Evolutionary conservation across 2,888 invertebrate genomes (phyloP).

Genomic region (Norana najaformis): DNA sequence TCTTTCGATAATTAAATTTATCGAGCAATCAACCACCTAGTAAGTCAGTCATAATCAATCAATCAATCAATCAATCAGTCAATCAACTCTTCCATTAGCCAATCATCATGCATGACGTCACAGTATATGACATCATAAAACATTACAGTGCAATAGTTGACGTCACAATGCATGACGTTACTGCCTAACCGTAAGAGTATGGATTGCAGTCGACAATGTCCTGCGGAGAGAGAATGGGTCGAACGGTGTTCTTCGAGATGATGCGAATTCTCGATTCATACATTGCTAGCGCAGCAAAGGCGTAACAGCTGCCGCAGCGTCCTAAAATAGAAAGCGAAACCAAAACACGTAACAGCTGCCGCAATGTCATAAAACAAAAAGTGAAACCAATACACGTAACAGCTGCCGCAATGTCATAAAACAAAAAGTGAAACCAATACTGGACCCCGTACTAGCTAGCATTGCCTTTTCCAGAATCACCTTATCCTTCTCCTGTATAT

Average conservation of each 20-base stretch:
- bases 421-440: background rate
- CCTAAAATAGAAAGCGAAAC: background rate
- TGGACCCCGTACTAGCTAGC: too few relatives aligned
- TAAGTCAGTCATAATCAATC: too few relatives aligned
- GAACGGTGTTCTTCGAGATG: conserved; percentile 61
- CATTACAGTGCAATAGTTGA: background rate
- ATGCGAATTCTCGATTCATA: conserved; percentile 64
- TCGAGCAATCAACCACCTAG: too few relatives aligned
- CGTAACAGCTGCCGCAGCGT: conserved; percentile 65
- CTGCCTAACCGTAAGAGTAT: conserved; percentile 65
- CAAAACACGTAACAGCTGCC: too few relatives aligned
- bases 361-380: background rate
- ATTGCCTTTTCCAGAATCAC: too few relatives aligned
- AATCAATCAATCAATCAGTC: too few relatives aligned
- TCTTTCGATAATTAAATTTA: too few relatives aligned
- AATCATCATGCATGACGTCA: background rate
- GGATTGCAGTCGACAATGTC: conserved; percentile 65
- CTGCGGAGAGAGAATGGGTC: conserved; percentile 63
- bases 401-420: background rate
- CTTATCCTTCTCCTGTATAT: too few relatives aligned
- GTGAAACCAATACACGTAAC: background rate
- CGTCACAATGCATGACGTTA: too few relatives aligned
- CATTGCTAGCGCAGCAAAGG: conserved; percentile 65
- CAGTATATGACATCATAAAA: too few relatives aligned
- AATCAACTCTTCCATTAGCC: too few relatives aligned